Base-by-base conservation (phyloP, 2,113 vertebrate genomes). In the Pelobates fuscus region DNA sequence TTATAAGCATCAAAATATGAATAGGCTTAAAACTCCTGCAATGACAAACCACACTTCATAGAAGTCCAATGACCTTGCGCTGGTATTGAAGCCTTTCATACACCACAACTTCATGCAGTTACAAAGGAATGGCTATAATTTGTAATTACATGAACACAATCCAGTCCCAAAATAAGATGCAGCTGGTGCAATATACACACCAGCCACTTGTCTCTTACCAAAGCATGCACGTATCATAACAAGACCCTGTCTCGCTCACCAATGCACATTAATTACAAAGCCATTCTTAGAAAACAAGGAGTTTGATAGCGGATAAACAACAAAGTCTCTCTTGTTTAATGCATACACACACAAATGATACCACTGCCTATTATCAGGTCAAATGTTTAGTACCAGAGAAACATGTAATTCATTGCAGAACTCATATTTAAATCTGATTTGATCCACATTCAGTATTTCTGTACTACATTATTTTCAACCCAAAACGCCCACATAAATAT, bases 81-180 rank as follows among this genome's bases (percentile, higher is more conserved):
- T 58, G 23, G 10, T 11, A 24, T 24, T 58, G 23, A 20, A 58
- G 8, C 55, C 55, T 58, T 24, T 43, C n/a, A 24, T 25, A 24
- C 55, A 24, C 3, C 55, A 20, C n/a, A n/a, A n/a, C n/a, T n/a
- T n/a, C 55, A 58, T 58, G 25, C 25, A 17, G 55, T 24, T 24
- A 58, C 55, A 58, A 24, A 58, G 55, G 21, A 58, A 24, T 20
- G 55, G 55, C 21, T 8, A 24, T 20, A 58, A 58, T 58, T 58
- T n/a, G 23, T 58, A 58, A 58, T 58, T 58, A 24, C 55, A 58
- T 10, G 10, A 58, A 24, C 20, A 58, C 55, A 58, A 58, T 2
- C 55, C 55, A 58, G 55, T 24, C 21, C 55, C 23, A 58, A 58
- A 58, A 58, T 58, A 58, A 58, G 11, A 58, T 58, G 20, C 55